Evolutionary conservation across 2,113 vertebrate genomes (phyloP), one percentile per base, ranked within the genome.

Genomic region (Saguinus midas): DNA sequence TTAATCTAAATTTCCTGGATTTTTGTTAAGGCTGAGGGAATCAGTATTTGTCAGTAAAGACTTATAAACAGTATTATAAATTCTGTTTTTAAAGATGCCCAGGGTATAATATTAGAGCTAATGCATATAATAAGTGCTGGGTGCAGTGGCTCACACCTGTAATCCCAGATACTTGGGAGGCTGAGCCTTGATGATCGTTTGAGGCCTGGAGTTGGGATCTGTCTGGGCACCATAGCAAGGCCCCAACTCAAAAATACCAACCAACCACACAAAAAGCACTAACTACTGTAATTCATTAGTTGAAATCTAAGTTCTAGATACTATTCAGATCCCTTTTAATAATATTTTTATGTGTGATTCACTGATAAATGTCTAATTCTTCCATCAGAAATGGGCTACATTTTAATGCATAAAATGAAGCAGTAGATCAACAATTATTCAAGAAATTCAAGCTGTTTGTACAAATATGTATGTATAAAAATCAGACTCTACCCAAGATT

Each of bases 271-370:
- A 32, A 32, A 64, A 6, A 92, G 80, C 90, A 76, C 20, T 83
- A 55, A 91, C 61, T 75, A 82, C 90, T 75, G n/a, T 83, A 88
- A 70, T 80, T 17, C 8, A 70, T 45, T 45, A n/a, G 10, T 75
- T 87, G 83, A 95, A 84, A 89, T 93, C 45, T 52, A 89, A 70
- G 18, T 82, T 97, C 86, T 90, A 89, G 66, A 78, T 52, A 79
- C n/a, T 61, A n/a, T 55, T 43, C 13, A 79, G 45, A 73, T 90
- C 6, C 88, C 79, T 87, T 96, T 93, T 61, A 90, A 80, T 58
- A 52, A 21, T 79, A 52, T 64, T 80, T 92, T 94, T 78, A 72
- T 82, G 5, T 93, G 40, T 92, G 90, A 91, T 78, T 95, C 55
- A 66, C 37, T 55, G 85, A 86, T 72, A 83, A 91, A 43, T 75